Percentiles rank a stretch among this genome's conserved stretches.
phyloP scores from a whole-genome alignment of 2,888 invertebrate genomes.

The Latrodectus elegans region DNA sequence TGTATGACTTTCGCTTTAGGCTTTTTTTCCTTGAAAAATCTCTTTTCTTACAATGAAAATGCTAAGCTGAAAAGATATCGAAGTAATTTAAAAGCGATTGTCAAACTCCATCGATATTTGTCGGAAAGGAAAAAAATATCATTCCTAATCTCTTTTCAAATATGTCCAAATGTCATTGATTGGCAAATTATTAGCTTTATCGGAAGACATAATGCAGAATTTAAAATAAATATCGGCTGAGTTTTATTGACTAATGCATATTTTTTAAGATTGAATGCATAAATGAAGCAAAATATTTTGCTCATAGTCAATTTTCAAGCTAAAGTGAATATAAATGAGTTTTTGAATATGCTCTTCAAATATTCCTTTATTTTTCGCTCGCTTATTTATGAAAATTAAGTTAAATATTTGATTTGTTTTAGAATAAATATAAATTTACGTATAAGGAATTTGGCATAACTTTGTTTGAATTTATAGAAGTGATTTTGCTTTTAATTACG shows the following conservation, averaged over 20 bases:
- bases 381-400: too few species aligned
- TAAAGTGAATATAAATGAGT: background rate
- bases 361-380: too few species aligned
- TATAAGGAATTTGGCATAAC: too few species aligned
- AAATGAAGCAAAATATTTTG: background rate
- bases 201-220: background rate
- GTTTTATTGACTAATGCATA: constrained; percentile 2
- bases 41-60: background rate
- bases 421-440: too few species aligned
- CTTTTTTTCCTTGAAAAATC: background rate
- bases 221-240: background rate
- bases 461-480: too few species aligned
- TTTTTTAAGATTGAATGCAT: background rate
- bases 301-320: background rate
- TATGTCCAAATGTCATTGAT: constrained; percentile 4
- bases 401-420: too few species aligned
- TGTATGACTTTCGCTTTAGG: background rate
- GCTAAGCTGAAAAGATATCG: background rate
- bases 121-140: background rate
- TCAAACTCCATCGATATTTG: background rate
- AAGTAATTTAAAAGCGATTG: background rate
- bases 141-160: background rate
- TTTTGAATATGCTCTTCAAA: too few species aligned
- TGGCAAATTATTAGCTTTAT: background rate
- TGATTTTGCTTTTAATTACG: too few species aligned